Conservation (phyloP, 1,140 invertebrate genomes). For the Micrasema minimum region DNA sequence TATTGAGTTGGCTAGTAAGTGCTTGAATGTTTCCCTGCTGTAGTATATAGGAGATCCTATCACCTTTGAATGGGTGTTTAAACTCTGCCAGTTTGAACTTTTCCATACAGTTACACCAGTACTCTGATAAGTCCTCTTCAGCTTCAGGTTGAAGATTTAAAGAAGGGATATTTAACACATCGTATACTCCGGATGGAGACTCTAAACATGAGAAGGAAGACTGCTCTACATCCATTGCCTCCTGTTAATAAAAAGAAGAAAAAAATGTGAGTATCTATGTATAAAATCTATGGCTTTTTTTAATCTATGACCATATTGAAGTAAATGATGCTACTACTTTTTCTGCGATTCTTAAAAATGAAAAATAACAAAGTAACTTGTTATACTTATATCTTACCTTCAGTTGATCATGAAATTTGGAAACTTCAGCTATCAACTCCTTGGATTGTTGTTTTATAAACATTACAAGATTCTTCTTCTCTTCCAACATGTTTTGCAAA, state of each 20-base stretch:
- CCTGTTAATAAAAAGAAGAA: conserved; percentile 30
- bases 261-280: too few species aligned
- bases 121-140: conserved; percentile 12
- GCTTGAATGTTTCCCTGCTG: background rate
- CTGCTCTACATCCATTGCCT: conserved; percentile 6
- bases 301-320: too few species aligned
- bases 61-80: conserved; percentile 26
- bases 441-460: conserved; percentile 36
- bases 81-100: conserved; percentile 33
- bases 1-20: too few species aligned
- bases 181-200: conserved; percentile 18
- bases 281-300: too few species aligned
- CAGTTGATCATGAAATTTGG: conserved; percentile 40
- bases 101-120: conserved; percentile 29
- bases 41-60: background rate
- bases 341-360: too few species aligned
- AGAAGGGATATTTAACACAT: conserved; percentile 25
- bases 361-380: too few species aligned
- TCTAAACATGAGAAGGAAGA: background rate
- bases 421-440: conserved; percentile 23
- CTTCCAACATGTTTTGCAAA: conserved; percentile 13
- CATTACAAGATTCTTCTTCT: conserved; percentile 21
- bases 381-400: too few species aligned
- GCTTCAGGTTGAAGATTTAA: background rate
- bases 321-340: too few species aligned